A percentile compares a stretch with the other conserved stretches of the same genome.
These are phyloP conservation scores for Catocala nupta DNA, from an alignment of 2,888 invertebrate species.

Conservation along the genomic window DNA sequence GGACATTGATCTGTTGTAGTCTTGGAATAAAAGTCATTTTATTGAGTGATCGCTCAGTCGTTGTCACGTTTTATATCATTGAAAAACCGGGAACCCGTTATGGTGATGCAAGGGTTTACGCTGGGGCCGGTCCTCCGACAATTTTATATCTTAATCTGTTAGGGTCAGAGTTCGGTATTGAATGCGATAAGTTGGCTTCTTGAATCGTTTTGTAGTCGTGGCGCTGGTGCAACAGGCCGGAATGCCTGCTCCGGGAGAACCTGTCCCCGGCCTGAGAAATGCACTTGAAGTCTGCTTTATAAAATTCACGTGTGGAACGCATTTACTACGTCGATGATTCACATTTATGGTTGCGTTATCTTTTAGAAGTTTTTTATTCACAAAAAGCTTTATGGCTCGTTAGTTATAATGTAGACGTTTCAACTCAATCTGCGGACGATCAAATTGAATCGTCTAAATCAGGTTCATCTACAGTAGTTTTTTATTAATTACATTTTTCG, in stretches of 20 bases:
- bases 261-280: conserved; percentile 76
- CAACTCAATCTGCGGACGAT: conserved; percentile 24
- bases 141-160: conserved; percentile 68
- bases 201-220: conserved; percentile 53
- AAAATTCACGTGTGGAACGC: conserved; percentile 74
- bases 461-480: conserved; percentile 11
- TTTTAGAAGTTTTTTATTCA: conserved; percentile 30
- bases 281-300: conserved; percentile 74
- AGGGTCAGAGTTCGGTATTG: conserved; percentile 60
- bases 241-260: conserved; percentile 80
- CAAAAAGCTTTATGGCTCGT: conserved; percentile 33
- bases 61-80: conserved; percentile 82
- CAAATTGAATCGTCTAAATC: conserved; percentile 22
- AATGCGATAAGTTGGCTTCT: conserved; percentile 34
- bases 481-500: conserved; percentile 17
- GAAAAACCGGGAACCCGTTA: conserved; percentile 66
- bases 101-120: conserved; percentile 69
- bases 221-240: conserved; percentile 67
- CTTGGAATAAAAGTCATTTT: conserved; percentile 82
- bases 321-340: conserved; percentile 56
- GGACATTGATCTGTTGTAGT: conserved; percentile 80
- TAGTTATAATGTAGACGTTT: conserved; percentile 30
- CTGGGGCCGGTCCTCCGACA: conserved; percentile 51
- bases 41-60: conserved; percentile 77
- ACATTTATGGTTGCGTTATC: conserved; percentile 56